Percentiles rank a stretch among this genome's conserved stretches.
phyloP scores from a whole-genome alignment of 2,113 vertebrate species.

The Pipra filicauda region DNA sequence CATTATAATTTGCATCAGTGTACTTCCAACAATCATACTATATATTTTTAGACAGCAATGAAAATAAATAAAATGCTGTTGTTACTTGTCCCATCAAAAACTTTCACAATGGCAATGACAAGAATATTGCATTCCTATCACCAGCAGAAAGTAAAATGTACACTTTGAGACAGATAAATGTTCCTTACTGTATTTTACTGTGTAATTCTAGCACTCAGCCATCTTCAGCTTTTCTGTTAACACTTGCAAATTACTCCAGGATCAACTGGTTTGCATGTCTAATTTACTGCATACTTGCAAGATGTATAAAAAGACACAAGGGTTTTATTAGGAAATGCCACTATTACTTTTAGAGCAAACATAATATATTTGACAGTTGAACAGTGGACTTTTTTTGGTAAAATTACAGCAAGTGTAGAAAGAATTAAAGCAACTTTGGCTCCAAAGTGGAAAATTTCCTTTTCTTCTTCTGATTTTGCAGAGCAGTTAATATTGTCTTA shows the following conservation, averaged over 20 bases:
- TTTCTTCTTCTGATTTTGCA: not conserved
- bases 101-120: not conserved
- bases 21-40: not conserved
- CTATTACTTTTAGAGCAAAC: not conserved
- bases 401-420: not conserved
- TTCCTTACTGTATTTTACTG: not conserved
- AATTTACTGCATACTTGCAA: not conserved
- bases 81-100: not conserved
- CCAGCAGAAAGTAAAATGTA: not conserved
- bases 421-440: not conserved
- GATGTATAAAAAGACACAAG: not conserved
- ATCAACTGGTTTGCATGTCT: not conserved
- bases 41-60: not conserved
- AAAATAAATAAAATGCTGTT: not conserved
- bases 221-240: not conserved
- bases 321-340: not conserved
- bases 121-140: not conserved
- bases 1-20: not conserved
- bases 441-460: not conserved
- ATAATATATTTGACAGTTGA: not conserved
- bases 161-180: not conserved
- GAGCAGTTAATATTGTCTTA: constrained; percentile 57
- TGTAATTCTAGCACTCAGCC: not conserved
- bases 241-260: not conserved
- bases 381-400: not conserved